Evolutionary conservation across 2,888 invertebrate species (phyloP).

Genomic region (Girardia tigrina): DNA sequence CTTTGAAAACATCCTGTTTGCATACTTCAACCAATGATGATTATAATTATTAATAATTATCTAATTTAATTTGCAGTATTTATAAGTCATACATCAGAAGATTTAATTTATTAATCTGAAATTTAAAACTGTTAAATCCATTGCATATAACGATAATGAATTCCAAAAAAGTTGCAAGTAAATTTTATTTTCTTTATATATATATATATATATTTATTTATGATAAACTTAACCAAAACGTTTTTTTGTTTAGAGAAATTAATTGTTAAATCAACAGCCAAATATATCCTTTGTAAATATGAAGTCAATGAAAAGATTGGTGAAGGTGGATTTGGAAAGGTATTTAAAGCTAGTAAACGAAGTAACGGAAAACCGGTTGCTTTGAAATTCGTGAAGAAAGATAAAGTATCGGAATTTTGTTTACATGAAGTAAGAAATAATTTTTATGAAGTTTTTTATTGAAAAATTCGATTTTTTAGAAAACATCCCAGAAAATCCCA

Average conservation of each 20-base stretch:
- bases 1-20: conserved; percentile 17
- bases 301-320: not conserved
- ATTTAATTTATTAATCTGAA: not conserved
- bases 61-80: not conserved
- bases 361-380: not conserved
- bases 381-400: not conserved
- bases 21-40: not conserved
- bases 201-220: too few relatives aligned
- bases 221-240: too few relatives aligned
- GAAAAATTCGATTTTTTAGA: not conserved
- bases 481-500: conserved; percentile 43
- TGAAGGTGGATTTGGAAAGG: conserved; percentile 5
- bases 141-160: not conserved
- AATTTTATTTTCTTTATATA: too few relatives aligned
- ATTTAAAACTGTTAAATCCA: not conserved
- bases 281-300: not conserved
- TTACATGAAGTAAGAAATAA: conserved; percentile 4
- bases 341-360: not conserved
- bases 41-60: not conserved
- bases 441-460: not conserved
- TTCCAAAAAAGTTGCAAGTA: not conserved
- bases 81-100: not conserved
- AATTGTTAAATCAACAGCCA: not conserved
- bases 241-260: not conserved
- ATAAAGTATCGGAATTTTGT: not conserved